Evolutionary conservation across 2,888 invertebrate species (phyloP).

Genomic region (Orthonevra nobilis): DNA sequence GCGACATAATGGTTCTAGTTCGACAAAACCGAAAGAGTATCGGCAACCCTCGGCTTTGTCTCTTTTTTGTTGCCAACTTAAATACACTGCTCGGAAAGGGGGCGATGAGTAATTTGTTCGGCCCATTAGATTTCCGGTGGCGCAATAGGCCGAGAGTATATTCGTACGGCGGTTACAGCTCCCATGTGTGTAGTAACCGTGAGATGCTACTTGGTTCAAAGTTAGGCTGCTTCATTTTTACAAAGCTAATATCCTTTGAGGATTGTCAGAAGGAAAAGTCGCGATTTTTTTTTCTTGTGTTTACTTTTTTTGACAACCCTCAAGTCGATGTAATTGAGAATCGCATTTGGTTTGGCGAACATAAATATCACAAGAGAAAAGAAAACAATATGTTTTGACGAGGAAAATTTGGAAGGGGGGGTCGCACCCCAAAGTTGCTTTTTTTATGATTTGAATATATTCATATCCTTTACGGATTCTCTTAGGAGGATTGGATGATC

Average conservation of each 20-base stretch:
- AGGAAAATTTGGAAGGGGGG: slow-evolving; percentile 14
- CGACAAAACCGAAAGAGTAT: slow-evolving; percentile 62
- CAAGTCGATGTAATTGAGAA: slow-evolving; percentile 57
- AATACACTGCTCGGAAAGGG: slow-evolving; percentile 52
- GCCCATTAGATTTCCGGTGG: slow-evolving; percentile 66
- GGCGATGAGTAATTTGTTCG: slow-evolving; percentile 64
- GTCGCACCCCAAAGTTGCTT: slow-evolving; percentile 8
- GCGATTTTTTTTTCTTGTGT: slow-evolving; percentile 56
- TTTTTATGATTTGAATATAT: slow-evolving; percentile 12
- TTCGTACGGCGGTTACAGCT: slow-evolving; percentile 79
- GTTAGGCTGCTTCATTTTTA: slow-evolving; percentile 60
- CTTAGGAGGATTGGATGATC: background rate
- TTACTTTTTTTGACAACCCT: no score
- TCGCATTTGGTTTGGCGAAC: slow-evolving; percentile 56
- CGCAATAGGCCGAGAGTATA: slow-evolving; percentile 51
- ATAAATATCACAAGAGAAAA: slow-evolving; percentile 12
- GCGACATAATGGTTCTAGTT: slow-evolving; percentile 58
- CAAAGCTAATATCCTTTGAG: slow-evolving; percentile 65
- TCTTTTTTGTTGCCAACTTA: slow-evolving; percentile 38
- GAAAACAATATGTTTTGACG: slow-evolving; percentile 60
- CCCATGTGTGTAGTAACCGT: slow-evolving; percentile 79
- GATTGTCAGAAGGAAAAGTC: slow-evolving; percentile 49
- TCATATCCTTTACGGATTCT: slow-evolving; percentile 43
- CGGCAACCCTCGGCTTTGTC: slow-evolving; percentile 22
- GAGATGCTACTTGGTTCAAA: slow-evolving; percentile 52